phyloP scores from a whole-genome alignment of 2,888 invertebrate genomes.

The Drosophila melanosoma region DNA sequence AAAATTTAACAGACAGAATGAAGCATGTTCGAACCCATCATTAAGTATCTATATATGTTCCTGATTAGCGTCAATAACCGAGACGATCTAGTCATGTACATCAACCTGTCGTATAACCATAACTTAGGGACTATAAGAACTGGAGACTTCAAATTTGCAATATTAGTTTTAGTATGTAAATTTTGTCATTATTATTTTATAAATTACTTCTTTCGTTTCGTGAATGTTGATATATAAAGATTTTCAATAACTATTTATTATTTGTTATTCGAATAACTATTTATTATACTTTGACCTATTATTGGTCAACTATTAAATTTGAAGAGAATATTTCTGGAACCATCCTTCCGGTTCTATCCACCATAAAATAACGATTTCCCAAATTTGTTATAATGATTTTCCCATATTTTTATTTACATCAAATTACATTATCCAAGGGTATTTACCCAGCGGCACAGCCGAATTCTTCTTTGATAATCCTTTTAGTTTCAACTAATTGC shows the following conservation, averaged over 20 bases:
- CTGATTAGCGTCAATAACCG: not conserved
- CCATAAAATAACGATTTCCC: no score
- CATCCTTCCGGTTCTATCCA: no score
- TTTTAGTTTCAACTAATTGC: constrained; percentile 52
- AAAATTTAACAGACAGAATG: not conserved
- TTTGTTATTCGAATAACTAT: no score
- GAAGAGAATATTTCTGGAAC: no score
- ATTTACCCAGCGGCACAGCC: not conserved
- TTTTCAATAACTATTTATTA: not conserved
- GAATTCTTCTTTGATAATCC: not conserved
- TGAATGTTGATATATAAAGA: not conserved
- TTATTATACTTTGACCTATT: no score
- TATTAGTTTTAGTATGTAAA: not conserved
- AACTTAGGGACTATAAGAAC: not conserved
- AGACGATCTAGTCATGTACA: not conserved
- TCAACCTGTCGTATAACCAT: not conserved
- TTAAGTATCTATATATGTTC: not conserved
- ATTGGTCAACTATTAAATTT: no score
- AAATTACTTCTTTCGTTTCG: not conserved
- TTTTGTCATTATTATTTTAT: not conserved
- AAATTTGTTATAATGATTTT: no score
- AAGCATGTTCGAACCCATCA: not conserved
- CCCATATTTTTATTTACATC: not conserved
- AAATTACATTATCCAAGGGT: not conserved
- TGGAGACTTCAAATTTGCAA: not conserved